Percentiles rank a stretch among this genome's conserved stretches.
phyloP scores from a whole-genome alignment of 2,113 vertebrate genomes.

The Percopsis transmontana region DNA sequence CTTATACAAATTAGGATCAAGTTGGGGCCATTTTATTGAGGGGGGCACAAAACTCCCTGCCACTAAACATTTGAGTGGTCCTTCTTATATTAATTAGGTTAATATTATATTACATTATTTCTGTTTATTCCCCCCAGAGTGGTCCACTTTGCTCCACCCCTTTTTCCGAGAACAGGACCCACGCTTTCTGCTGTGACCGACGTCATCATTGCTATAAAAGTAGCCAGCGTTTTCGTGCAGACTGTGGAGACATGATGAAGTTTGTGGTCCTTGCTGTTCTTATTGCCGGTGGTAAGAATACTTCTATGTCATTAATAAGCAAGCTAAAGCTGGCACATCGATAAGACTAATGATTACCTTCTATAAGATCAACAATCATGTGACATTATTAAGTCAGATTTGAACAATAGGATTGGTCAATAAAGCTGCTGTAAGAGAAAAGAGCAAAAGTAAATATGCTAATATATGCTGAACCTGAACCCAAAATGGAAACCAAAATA shows the following conservation, averaged over 20 bases:
- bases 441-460: too few species aligned
- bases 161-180: slow-evolving; percentile 11
- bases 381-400: too few species aligned
- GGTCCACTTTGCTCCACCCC: slow-evolving; percentile 39
- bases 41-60: slow-evolving; percentile 1
- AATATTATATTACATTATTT: slow-evolving; percentile 1
- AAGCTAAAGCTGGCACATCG: too few species aligned
- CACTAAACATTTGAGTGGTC: slow-evolving; percentile 16
- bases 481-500: too few species aligned
- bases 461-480: too few species aligned
- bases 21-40: too few species aligned
- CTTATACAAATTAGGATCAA: neutral
- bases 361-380: too few species aligned
- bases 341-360: neutral
- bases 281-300: slow-evolving; percentile 73
- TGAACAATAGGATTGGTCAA: too few species aligned
- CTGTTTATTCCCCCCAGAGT: neutral
- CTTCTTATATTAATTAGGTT: neutral
- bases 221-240: neutral
- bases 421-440: too few species aligned
- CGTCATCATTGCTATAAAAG: slow-evolving; percentile 60
- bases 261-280: slow-evolving; percentile 73
- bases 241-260: slow-evolving; percentile 66
- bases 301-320: neutral
- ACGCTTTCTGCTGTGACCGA: slow-evolving; percentile 24